Evolutionary conservation across 2,888 invertebrate genomes (phyloP).

Genomic region (Tribolium freemani): DNA sequence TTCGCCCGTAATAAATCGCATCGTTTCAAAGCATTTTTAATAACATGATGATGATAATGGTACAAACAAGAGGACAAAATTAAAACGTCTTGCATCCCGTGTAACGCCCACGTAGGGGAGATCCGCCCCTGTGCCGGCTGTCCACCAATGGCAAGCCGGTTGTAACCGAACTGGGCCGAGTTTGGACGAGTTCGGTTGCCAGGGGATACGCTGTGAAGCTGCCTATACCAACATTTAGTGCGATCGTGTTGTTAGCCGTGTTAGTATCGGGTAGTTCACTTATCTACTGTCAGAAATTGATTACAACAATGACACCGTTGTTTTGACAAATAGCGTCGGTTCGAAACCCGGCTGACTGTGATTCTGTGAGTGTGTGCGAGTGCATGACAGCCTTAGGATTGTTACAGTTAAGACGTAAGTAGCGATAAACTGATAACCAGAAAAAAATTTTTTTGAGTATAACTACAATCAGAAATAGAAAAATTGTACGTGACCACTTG

Average conservation of each 20-base stretch:
- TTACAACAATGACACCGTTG: conserved; percentile 37
- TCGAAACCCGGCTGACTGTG: conserved; percentile 38
- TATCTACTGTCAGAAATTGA: conserved; percentile 29
- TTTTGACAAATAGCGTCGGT: conserved; percentile 33
- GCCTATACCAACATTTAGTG: conserved; percentile 66
- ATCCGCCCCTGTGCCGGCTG: conserved; percentile 52
- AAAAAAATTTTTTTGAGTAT: background rate
- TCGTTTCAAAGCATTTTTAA: conserved; percentile 19
- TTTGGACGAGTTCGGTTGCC: conserved; percentile 64
- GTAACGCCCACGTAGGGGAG: conserved; percentile 47
- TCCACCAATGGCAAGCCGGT: conserved; percentile 56
- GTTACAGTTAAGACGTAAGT: conserved; percentile 24
- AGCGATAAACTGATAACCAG: background rate
- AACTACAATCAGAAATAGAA: background rate
- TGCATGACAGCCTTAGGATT: conserved; percentile 38
- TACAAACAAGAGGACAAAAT: conserved; percentile 50
- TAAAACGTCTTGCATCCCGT: conserved; percentile 57
- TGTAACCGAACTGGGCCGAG: conserved; percentile 57
- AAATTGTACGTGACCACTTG: conserved; percentile 28
- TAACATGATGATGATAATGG: conserved; percentile 20
- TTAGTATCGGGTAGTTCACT: conserved; percentile 56
- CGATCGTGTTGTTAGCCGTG: conserved; percentile 66
- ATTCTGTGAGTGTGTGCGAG: conserved; percentile 39
- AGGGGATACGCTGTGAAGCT: conserved; percentile 67
- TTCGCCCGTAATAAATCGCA: background rate